Base-by-base conservation (phyloP, 2,113 vertebrate species). In the Irena cyanogastra region DNA sequence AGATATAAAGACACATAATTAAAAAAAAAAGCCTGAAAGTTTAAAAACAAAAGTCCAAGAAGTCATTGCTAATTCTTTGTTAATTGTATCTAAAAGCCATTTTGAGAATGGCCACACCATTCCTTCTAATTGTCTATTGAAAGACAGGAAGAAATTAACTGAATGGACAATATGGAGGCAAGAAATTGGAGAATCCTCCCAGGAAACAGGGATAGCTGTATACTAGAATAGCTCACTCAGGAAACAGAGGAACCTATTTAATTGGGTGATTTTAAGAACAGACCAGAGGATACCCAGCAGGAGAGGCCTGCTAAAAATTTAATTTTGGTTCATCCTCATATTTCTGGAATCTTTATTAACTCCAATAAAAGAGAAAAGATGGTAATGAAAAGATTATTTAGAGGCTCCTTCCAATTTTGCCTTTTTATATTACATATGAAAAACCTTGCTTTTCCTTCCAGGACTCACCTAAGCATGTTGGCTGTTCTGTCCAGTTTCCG, bases 401-500 rank as follows among this genome's bases (percentile, higher is more conserved):
- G 52, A 66, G 6, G 5, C n/a, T 41, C 39, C 47, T 78, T 50
- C 52, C 33, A 30, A 7, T 39, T 77, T 75, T 27, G 18, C 18
- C 18, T 63, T 82, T 64, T 54, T 60, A 2, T 23, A 17, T 24
- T 11, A 44, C 1, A 0, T 39, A 37, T 10, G 41, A 44, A 16
- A 90, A 26, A 53, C 11, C 11, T 35, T 21, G 17, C 7, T 24
- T 77, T 47, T 41, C 65, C 24, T n/a, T 71, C 24, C 56, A 45
- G 61, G 18, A 82, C 97, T 97, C 95, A 98, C 98, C 96, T 87
- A 98, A 94, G 85, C 98, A 98, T 50, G 88, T 41, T 19, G 98
- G 98, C 47, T 59, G 90, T 9, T 96, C 15, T 39, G 98, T 98
- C 98, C 98, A 98, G 44, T 53, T 87, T 71, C 98, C 98, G 3